Percentiles rank a stretch among this genome's conserved stretches.
Evolutionary conservation across 2,113 vertebrate genomes (phyloP).

Genomic region (Takifugu bimaculatus): DNA sequence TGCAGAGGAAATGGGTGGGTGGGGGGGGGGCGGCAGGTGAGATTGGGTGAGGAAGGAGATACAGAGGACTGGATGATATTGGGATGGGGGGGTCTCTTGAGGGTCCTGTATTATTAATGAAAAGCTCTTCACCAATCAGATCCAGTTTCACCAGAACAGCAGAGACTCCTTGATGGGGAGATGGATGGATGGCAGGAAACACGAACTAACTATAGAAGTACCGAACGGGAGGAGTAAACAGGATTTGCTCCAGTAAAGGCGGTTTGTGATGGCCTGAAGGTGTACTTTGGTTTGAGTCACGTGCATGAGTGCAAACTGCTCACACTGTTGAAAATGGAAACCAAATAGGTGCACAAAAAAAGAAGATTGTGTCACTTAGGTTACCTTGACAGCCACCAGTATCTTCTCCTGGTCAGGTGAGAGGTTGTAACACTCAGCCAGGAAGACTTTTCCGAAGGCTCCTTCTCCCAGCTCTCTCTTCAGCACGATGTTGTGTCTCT

Average conservation of each 20-base stretch:
- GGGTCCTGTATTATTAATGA: constrained; percentile 72
- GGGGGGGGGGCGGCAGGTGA: constrained; percentile 19
- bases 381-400: constrained; percentile 98
- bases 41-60: constrained; percentile 26
- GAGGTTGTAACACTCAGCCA: constrained; percentile 97
- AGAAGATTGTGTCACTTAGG: neutral
- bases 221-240: neutral
- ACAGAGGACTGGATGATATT: constrained; percentile 6
- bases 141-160: constrained; percentile 57
- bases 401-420: constrained; percentile 94
- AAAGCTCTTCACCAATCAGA: constrained; percentile 55
- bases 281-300: no score
- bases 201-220: constrained; percentile 18
- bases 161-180: constrained; percentile 37
- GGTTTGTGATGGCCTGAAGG: no score
- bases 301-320: no score
- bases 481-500: constrained; percentile 95
- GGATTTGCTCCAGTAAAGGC: neutral
- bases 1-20: constrained; percentile 9
- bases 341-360: no score
- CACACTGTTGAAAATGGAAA: no score
- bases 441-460: constrained; percentile 97
- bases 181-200: constrained; percentile 43
- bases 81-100: constrained; percentile 21
- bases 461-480: constrained; percentile 97